Evolutionary conservation across 2,797 vertebrate species (phyloP).

Genomic region (Avahi laniger): DNA sequence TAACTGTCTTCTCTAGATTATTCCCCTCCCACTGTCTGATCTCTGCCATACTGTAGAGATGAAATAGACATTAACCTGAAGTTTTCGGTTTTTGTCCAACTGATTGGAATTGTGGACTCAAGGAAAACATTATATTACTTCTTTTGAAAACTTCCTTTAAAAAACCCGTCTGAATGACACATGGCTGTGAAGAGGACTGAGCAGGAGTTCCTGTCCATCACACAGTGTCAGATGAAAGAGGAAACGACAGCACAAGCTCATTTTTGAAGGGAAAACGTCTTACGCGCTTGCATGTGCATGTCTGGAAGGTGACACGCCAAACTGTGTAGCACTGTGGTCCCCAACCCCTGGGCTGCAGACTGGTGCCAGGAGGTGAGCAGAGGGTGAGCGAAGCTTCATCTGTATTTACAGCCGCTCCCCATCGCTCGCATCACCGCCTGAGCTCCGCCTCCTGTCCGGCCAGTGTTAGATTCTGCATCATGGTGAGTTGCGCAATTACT

Average conservation of each 20-base stretch:
- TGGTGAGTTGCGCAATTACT: too few species aligned
- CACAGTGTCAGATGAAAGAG: background rate
- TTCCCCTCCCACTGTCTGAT: background rate
- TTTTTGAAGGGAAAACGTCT: background rate
- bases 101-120: background rate
- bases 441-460: too few species aligned
- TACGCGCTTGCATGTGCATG: accelerated
- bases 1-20: background rate
- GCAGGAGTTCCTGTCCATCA: background rate
- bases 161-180: background rate
- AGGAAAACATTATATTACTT: background rate
- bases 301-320: background rate
- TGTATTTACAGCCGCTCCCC: too few species aligned
- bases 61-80: background rate
- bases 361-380: too few species aligned
- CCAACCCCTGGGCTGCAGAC: too few species aligned
- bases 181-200: background rate
- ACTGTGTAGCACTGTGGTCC: too few species aligned
- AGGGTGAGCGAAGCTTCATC: too few species aligned
- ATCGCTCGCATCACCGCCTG: too few species aligned
- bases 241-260: background rate
- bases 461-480: too few species aligned
- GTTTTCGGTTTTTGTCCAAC: background rate
- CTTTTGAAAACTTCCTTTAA: background rate
- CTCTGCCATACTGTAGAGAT: background rate